Percentiles rank a stretch among this genome's conserved stretches.
phyloP scores from a whole-genome alignment of 2,888 invertebrate species.

The Pseudococcus longispinus region DNA sequence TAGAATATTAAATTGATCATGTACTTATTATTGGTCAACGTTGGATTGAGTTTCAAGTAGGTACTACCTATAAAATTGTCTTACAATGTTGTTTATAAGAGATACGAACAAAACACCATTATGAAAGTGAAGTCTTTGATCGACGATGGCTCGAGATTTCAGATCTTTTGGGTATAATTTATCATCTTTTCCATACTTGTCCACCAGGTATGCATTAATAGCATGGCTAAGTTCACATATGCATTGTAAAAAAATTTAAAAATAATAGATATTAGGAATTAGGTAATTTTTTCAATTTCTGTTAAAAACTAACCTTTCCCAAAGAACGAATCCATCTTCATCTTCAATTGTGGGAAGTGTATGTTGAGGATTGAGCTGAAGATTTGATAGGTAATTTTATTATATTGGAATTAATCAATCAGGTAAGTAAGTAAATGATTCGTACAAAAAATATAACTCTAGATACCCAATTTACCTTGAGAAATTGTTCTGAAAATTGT shows the following conservation, averaged over 20 bases:
- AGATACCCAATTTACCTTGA: background rate
- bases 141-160: background rate
- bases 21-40: background rate
- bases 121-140: conserved; percentile 28
- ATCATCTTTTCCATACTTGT: conserved; percentile 50
- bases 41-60: too few species aligned
- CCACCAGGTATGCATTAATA: conserved; percentile 41
- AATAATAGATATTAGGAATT: too few species aligned
- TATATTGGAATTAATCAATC: too few species aligned
- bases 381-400: too few species aligned
- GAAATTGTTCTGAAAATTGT: background rate
- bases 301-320: background rate
- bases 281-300: background rate
- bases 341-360: background rate
- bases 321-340: background rate
- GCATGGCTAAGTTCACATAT: conserved; percentile 9
- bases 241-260: too few species aligned
- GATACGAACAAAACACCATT: background rate
- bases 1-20: background rate
- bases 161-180: conserved; percentile 47
- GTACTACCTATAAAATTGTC: background rate
- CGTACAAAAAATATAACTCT: background rate
- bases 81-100: background rate
- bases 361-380: background rate
- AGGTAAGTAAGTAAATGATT: too few species aligned